Evolutionary conservation across 2,888 invertebrate genomes (phyloP).

Genomic region (Standfussiana lucernea): DNA sequence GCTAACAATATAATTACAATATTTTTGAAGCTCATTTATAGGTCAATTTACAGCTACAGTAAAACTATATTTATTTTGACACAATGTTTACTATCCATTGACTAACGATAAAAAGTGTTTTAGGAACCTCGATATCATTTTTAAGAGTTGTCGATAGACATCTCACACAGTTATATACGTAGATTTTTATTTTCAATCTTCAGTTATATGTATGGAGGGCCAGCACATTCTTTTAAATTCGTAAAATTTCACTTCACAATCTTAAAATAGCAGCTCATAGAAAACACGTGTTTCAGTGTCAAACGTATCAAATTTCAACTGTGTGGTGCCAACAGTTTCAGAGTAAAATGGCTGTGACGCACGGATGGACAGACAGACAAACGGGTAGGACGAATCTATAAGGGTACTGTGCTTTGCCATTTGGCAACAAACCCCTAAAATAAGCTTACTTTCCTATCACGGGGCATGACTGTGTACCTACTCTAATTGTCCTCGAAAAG

Average conservation of each 20-base stretch:
- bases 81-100: not conserved
- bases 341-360: not conserved
- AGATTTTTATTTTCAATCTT: too few species aligned
- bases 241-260: not conserved
- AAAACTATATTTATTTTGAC: not conserved
- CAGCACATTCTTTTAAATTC: too few species aligned
- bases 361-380: not conserved
- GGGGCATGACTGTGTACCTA: not conserved
- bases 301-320: not conserved
- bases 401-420: not conserved
- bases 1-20: not conserved
- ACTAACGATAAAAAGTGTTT: not conserved
- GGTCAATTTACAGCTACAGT: not conserved
- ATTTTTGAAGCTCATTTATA: not conserved
- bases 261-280: not conserved
- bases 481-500: slow-evolving; percentile 28
- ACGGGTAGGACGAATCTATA: not conserved
- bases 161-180: too few species aligned
- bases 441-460: not conserved
- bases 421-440: not conserved
- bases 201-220: too few species aligned
- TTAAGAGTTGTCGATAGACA: not conserved
- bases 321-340: not conserved
- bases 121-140: not conserved
- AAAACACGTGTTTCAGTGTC: not conserved